phyloP scores from a whole-genome alignment of 2,113 vertebrate genomes.

The Rissa tridactyla region DNA sequence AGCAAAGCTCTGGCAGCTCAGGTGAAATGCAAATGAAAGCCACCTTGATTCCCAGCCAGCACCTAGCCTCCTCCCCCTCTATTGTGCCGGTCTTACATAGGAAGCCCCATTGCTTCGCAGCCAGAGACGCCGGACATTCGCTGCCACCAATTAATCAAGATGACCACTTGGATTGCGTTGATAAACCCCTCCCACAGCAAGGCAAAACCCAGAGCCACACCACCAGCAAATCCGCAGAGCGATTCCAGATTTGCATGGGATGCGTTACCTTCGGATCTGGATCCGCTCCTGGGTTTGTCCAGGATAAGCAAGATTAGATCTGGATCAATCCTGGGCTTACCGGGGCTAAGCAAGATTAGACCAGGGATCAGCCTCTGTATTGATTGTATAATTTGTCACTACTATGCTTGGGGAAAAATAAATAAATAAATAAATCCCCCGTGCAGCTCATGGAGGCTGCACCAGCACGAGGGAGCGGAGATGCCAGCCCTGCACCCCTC shows the following conservation, averaged over 20 bases:
- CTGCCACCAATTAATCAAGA: neutral
- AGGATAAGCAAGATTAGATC: conserved; percentile 62
- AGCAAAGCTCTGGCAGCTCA: neutral
- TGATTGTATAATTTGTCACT: conserved; percentile 44
- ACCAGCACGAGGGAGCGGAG: neutral
- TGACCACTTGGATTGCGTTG: neutral
- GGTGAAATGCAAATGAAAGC: fast-evolving
- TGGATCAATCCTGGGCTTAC: conserved; percentile 41
- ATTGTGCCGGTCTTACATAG: fast-evolving
- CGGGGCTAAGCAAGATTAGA: conserved; percentile 50
- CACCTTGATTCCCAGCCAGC: neutral
- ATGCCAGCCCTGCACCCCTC: neutral
- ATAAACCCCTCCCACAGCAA: neutral
- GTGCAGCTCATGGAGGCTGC: neutral
- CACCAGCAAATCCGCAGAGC: neutral
- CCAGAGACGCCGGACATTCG: neutral
- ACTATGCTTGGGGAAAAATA: neutral
- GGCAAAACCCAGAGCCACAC: neutral
- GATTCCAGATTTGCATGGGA: neutral
- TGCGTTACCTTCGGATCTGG: neutral
- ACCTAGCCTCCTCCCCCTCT: neutral
- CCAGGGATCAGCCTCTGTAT: neutral
- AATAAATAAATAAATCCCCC: neutral
- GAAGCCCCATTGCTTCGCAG: neutral
- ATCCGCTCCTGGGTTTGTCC: conserved; percentile 29